phyloP scores from a whole-genome alignment of 2,888 invertebrate genomes.

The Leucophenga montana region DNA sequence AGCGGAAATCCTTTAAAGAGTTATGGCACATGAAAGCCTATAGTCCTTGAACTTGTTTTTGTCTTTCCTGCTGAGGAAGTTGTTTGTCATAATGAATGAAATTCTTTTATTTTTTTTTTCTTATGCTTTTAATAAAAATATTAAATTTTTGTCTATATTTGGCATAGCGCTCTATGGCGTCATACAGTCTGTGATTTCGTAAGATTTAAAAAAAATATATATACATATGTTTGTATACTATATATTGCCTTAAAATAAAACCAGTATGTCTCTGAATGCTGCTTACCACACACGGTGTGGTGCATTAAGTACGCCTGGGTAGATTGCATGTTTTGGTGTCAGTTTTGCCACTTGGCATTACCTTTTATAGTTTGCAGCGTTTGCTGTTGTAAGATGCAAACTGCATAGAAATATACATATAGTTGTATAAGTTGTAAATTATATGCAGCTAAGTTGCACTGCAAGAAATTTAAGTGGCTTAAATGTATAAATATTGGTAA shows the following conservation, averaged over 20 bases:
- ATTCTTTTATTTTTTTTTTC: background rate
- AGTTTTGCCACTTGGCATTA: slow-evolving; percentile 7
- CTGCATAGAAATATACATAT: background rate
- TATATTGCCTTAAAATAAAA: too few species aligned
- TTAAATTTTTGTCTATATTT: slow-evolving; percentile 1
- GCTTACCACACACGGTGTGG: too few species aligned
- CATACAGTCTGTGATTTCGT: background rate
- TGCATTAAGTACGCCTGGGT: background rate
- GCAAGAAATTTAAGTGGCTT: too few species aligned
- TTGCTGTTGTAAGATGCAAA: background rate
- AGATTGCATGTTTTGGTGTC: background rate
- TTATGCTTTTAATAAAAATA: slow-evolving; percentile 1
- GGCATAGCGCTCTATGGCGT: background rate
- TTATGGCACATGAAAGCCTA: background rate
- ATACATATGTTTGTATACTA: too few species aligned
- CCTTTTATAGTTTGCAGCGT: slow-evolving; percentile 2
- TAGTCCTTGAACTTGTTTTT: slow-evolving; percentile 21
- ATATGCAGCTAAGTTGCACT: slow-evolving; percentile 2
- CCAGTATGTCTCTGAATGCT: background rate
- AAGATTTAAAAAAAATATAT: background rate
- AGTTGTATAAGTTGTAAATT: background rate
- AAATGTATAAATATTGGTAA: too few species aligned
- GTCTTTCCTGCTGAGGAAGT: slow-evolving; percentile 5
- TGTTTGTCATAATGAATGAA: slow-evolving; percentile 1
- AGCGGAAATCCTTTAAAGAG: background rate